Conservation (phyloP, 2,113 vertebrate species). For the Microcebus murinus region DNA sequence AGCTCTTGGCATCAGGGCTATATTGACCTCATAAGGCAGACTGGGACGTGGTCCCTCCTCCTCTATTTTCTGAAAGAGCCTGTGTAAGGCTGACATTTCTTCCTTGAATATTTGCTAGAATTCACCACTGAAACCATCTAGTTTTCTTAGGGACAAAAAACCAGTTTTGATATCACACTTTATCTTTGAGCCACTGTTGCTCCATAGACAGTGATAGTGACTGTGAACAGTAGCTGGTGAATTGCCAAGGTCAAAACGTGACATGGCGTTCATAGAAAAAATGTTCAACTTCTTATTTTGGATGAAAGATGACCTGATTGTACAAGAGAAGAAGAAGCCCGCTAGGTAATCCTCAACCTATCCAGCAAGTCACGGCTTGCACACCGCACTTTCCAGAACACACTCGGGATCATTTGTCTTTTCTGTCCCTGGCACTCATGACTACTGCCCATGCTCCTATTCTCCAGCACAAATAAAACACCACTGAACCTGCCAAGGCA, state of each 20-base stretch:
- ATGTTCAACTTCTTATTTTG: background rate
- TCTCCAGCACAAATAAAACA: conserved; percentile 74
- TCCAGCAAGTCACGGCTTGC: background rate
- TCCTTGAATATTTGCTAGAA: background rate
- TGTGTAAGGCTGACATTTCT: background rate
- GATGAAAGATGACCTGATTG: background rate
- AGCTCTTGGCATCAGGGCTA: background rate
- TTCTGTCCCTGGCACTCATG: conserved; percentile 57
- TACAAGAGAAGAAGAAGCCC: background rate
- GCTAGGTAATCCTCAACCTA: background rate
- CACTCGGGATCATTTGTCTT: conserved; percentile 43
- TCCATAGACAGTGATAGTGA: background rate
- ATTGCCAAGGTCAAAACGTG: background rate
- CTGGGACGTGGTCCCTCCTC: background rate
- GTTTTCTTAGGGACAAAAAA: background rate
- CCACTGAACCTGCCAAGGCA: conserved; percentile 60
- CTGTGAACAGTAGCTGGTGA: background rate
- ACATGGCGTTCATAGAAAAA: background rate
- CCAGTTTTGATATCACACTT: background rate
- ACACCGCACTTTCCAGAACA: conserved; percentile 44
- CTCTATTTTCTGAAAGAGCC: conserved; percentile 20
- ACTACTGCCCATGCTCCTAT: conserved; percentile 49
- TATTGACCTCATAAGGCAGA: background rate
- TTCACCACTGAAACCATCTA: conserved; percentile 5
- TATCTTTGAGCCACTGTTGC: background rate